A percentile compares a stretch with the other conserved stretches of the same genome.
Evolutionary conservation across 2,888 invertebrate species (phyloP).

Genomic region (Apamea monoglypha): DNA sequence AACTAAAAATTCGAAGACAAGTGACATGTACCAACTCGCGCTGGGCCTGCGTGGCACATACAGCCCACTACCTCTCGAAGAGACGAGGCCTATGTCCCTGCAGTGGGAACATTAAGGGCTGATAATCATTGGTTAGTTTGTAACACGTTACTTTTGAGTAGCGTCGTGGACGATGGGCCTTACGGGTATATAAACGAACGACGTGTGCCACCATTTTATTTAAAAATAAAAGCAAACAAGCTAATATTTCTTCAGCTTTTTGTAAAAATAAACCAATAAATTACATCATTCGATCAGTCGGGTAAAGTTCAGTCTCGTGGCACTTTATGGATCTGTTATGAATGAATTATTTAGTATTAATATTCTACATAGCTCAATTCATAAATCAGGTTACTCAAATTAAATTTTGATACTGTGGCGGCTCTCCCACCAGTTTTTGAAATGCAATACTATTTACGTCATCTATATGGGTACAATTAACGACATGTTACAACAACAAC

Average conservation of each 20-base stretch:
- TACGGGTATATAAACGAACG: not conserved
- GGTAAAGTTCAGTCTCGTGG: conserved; percentile 12
- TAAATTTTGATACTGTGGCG: conserved; percentile 44
- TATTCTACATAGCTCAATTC: conserved; percentile 45
- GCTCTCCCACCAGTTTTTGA: conserved; percentile 44
- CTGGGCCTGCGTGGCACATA: too few species aligned
- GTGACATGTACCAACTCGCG: too few species aligned
- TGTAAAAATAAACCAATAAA: not conserved
- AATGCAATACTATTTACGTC: not conserved
- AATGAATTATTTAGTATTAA: conserved; percentile 55
- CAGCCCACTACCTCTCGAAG: too few species aligned
- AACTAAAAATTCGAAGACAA: too few species aligned
- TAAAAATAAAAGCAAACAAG: not conserved
- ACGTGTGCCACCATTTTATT: not conserved
- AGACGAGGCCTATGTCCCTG: too few species aligned
- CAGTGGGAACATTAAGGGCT: too few species aligned
- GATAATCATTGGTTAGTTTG: not conserved
- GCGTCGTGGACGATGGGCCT: not conserved
- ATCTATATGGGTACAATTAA: too few species aligned
- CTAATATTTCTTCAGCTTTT: not conserved
- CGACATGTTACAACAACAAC: too few species aligned
- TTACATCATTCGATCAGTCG: conserved; percentile 4
- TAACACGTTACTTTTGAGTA: not conserved
- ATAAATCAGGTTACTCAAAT: conserved; percentile 51
- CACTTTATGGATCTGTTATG: conserved; percentile 33